A percentile compares a stretch with the other conserved stretches of the same genome.
Evolutionary conservation across 2,888 invertebrate genomes (phyloP).

Genomic region (Flexamia atlantica): DNA sequence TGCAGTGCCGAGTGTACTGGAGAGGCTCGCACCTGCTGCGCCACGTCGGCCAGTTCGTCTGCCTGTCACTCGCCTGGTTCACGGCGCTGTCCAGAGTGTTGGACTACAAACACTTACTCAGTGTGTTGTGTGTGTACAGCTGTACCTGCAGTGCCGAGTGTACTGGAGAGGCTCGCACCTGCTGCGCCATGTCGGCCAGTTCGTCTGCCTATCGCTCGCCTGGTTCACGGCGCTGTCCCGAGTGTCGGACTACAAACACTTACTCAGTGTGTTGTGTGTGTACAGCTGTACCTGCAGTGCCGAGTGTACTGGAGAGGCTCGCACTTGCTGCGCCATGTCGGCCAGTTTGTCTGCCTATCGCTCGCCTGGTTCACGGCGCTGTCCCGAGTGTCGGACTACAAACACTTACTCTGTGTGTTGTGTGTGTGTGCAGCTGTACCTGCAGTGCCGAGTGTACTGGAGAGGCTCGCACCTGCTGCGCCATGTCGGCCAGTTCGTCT

Average conservation of each 20-base stretch:
- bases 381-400: constrained; percentile 95
- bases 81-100: constrained; percentile 94
- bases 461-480: constrained; percentile 87
- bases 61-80: constrained; percentile 89
- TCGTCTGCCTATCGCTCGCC: constrained; percentile 86
- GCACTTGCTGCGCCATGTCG: constrained; percentile 88
- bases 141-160: constrained; percentile 92
- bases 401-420: no score
- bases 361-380: constrained; percentile 93
- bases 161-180: constrained; percentile 89
- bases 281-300: constrained; percentile 91
- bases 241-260: constrained; percentile 95
- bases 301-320: constrained; percentile 90
- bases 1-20: constrained; percentile 91
- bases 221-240: constrained; percentile 94
- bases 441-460: constrained; percentile 91
- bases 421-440: constrained; percentile 94
- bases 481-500: constrained; percentile 90
- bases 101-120: no score
- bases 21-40: constrained; percentile 87
- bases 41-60: constrained; percentile 90
- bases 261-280: no score
- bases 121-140: constrained; percentile 77
- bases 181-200: constrained; percentile 91
- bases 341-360: constrained; percentile 89